phyloP scores from a whole-genome alignment of 2,797 vertebrate species.

The Dendrocincla tyrannina region DNA sequence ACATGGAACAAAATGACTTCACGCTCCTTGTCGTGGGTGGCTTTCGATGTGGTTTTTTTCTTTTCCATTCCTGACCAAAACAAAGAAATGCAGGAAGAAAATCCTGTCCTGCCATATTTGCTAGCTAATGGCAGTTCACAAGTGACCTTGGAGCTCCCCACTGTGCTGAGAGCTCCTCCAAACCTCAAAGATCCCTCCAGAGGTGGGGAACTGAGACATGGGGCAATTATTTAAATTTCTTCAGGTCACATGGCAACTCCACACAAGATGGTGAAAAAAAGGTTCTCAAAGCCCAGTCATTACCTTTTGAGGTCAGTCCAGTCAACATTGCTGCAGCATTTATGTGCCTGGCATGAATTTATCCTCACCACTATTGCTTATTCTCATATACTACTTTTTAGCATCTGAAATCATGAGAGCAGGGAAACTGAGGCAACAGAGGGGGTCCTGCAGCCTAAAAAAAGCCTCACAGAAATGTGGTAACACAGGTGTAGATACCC shows the following conservation, averaged over 20 bases:
- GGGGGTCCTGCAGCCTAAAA: neutral
- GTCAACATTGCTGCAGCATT: neutral
- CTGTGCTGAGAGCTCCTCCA: neutral
- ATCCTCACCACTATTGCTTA: neutral
- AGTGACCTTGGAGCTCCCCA: neutral
- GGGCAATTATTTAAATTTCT: neutral
- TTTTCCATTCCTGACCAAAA: neutral
- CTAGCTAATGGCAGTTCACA: neutral
- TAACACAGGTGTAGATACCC: neutral
- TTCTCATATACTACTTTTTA: neutral
- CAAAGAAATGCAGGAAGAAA: neutral
- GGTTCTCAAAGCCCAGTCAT: neutral
- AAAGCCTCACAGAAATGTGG: neutral
- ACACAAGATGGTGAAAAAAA: neutral
- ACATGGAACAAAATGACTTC: rapidly evolving
- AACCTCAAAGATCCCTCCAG: neutral
- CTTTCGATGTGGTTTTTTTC: neutral
- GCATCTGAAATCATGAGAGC: rapidly evolving
- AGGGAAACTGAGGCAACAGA: neutral
- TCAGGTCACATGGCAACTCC: neutral
- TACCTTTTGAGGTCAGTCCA: neutral
- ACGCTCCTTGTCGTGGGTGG: rapidly evolving
- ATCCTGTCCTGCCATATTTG: neutral
- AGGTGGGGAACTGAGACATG: neutral
- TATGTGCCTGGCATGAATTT: neutral